Evolutionary conservation across 2,797 vertebrate genomes (phyloP), one percentile per base, ranked within the genome.

Genomic region (Syngnathus rostellatus): DNA sequence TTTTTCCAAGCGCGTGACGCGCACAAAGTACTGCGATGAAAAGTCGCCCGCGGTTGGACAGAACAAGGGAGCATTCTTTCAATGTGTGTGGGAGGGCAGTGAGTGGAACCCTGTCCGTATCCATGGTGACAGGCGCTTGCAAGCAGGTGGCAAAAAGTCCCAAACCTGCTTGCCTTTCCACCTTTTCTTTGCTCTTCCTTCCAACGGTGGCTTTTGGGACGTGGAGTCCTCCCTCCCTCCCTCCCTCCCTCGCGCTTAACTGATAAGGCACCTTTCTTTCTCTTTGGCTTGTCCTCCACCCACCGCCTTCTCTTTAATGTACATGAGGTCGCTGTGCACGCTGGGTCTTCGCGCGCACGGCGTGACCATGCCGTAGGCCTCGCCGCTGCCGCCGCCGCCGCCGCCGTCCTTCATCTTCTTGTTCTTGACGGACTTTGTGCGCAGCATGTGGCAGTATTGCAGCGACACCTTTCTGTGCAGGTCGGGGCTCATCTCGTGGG

Each of bases 321-420:
- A 98, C 94, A 95, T 92, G 73, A 99, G 92, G 90, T 99, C 97
- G 40, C 97, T 98, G 92, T 99, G 96, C 72, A 98, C 94, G 67
- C 96, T 99, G 41, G 96, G 96, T 31, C 96, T 83, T 54, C 95
- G 92, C n/a, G 96, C 97, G 12, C 94, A 97, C 48, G 96, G 95
- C 0, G 94, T 94, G 58, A 99, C 91, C 63, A 99, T 87, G 21
- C 96, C 96, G 1, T 94, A 96, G 1, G 96, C 94, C 21, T 97
- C 95, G 21, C 85, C 86, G 0, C 89, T n/a, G 21, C 85, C 86
- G 0, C 89, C 95, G 21, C 85, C 86, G 0, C 89, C 95, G 21
- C 85, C 86, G 0, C 89, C 91, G 1, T 88, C 76, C 50, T 94
- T 92, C 0, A 93, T 77, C 81, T 94, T 94, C 79, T 93, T 93